Evolutionary conservation across 2,888 invertebrate genomes (phyloP).

Genomic region (Mechanitis messenoides): DNA sequence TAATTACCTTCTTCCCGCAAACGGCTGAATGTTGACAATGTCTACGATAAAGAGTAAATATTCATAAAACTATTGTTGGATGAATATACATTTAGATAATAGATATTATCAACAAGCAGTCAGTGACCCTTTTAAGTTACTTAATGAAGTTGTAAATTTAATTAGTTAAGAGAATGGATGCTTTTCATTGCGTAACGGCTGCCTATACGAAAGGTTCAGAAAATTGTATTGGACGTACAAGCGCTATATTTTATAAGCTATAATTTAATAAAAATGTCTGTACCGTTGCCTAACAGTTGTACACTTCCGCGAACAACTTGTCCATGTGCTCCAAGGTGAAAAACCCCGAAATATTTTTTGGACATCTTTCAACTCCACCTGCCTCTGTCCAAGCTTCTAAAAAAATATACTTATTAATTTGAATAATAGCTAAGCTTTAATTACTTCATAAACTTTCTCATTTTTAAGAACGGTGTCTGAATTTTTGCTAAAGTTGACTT

Average conservation of each 20-base stretch:
- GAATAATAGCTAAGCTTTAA: too few species aligned
- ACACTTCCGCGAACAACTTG: slow-evolving; percentile 86
- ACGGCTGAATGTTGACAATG: slow-evolving; percentile 83
- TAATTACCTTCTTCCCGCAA: slow-evolving; percentile 86
- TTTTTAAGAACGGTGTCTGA: too few species aligned
- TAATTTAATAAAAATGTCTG: not conserved
- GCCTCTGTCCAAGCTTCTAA: slow-evolving; percentile 40
- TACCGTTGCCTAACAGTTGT: slow-evolving; percentile 86
- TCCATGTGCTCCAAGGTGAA: slow-evolving; percentile 90
- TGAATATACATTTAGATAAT: too few species aligned
- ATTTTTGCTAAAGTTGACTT: too few species aligned
- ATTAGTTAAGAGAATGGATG: not conserved
- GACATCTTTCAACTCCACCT: slow-evolving; percentile 47
- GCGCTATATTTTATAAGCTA: too few species aligned
- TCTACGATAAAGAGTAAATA: slow-evolving; percentile 53
- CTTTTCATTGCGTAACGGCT: not conserved
- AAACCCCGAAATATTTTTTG: slow-evolving; percentile 75
- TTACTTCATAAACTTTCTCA: too few species aligned
- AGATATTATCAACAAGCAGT: too few species aligned
- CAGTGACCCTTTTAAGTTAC: not conserved
- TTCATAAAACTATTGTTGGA: too few species aligned
- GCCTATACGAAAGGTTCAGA: not conserved
- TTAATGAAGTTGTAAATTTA: slow-evolving; percentile 2
- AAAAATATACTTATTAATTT: slow-evolving; percentile 10
- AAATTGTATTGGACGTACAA: not conserved